Evolutionary conservation across 2,113 vertebrate genomes (phyloP).

Genomic region (Syrmaticus mikado): DNA sequence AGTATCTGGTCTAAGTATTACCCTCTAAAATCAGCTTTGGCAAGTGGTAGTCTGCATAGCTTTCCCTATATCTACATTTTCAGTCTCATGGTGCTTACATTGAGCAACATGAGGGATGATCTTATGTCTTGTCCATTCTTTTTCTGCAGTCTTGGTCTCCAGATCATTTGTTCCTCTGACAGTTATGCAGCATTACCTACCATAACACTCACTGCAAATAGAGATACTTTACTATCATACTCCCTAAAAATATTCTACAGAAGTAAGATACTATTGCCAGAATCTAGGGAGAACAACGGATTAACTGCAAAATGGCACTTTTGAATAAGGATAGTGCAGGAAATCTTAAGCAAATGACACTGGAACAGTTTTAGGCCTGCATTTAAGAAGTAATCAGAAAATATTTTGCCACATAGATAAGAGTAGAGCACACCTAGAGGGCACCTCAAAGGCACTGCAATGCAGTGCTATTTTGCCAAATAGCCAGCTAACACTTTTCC

Average conservation of each 20-base stretch:
- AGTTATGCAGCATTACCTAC: not conserved
- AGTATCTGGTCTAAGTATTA: accelerated
- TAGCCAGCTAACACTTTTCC: not conserved
- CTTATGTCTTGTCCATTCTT: not conserved
- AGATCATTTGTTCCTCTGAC: not conserved
- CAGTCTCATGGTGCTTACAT: not conserved
- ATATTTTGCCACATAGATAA: not conserved
- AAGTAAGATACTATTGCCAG: not conserved
- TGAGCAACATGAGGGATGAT: not conserved
- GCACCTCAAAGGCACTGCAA: not conserved
- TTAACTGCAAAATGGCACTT: not conserved
- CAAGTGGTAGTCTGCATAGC: not conserved
- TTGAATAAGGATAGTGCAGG: not conserved
- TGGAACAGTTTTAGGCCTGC: not conserved
- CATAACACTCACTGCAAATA: accelerated
- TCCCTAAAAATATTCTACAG: not conserved
- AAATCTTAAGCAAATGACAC: not conserved
- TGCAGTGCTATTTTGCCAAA: not conserved
- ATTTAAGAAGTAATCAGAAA: not conserved
- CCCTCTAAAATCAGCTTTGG: not conserved
- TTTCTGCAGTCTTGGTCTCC: not conserved
- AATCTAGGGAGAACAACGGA: not conserved
- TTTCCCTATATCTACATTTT: not conserved
- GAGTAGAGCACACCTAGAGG: not conserved
- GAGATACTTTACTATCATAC: not conserved